phyloP scores from a whole-genome alignment of 2,888 invertebrate species.

The Cotesia congregata region DNA sequence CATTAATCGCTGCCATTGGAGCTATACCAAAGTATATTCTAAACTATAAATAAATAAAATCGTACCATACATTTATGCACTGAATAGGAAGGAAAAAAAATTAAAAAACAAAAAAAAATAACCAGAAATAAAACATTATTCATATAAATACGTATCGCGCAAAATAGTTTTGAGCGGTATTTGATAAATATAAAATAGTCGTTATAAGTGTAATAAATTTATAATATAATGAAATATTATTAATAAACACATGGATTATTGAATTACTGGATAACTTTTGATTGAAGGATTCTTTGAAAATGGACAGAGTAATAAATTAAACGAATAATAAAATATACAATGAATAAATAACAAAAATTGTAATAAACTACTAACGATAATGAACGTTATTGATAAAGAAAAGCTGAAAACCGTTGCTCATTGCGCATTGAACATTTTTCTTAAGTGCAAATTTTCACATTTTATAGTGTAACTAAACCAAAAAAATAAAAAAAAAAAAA shows the following conservation, averaged over 20 bases:
- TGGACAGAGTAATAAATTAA: constrained; percentile 32
- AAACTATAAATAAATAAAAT: constrained; percentile 63
- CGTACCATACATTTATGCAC: constrained; percentile 53
- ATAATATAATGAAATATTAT: constrained; percentile 15
- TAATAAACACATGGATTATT: background rate
- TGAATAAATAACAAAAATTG: constrained; percentile 17
- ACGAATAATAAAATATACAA: constrained; percentile 31
- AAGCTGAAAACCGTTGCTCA: constrained; percentile 54
- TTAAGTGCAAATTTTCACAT: constrained; percentile 56
- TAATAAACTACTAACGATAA: constrained; percentile 25
- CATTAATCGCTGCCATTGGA: constrained; percentile 65
- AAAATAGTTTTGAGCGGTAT: background rate
- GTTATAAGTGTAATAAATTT: constrained; percentile 33
- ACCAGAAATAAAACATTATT: constrained; percentile 32
- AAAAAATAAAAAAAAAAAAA: constrained; percentile 40
- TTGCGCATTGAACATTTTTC: constrained; percentile 53
- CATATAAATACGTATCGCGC: background rate
- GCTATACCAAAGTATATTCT: constrained; percentile 67
- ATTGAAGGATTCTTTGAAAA: constrained; percentile 34
- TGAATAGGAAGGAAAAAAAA: constrained; percentile 48
- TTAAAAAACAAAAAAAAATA: background rate
- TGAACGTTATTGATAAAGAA: constrained; percentile 20
- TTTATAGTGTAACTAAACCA: constrained; percentile 49
- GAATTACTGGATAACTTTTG: constrained; percentile 30
- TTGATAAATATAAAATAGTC: constrained; percentile 30